Evolutionary conservation across 2,113 vertebrate genomes (phyloP).

Genomic region (Larimichthys crocea): DNA sequence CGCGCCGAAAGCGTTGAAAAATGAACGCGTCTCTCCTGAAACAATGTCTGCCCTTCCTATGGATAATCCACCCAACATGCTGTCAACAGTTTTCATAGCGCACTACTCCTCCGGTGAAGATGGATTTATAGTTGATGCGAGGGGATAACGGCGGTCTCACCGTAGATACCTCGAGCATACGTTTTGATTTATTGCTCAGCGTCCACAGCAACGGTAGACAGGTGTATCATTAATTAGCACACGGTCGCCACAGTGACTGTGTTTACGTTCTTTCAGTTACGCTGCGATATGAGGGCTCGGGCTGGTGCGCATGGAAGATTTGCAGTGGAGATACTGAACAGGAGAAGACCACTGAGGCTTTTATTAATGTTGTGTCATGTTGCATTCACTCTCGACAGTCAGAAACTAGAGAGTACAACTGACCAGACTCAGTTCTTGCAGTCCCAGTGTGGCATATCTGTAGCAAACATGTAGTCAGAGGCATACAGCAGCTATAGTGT

Average conservation of each 20-base stretch:
- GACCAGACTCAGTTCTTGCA: not conserved
- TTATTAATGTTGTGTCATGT: not conserved
- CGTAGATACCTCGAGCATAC: not conserved
- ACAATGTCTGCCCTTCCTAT: not conserved
- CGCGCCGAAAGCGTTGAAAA: not conserved
- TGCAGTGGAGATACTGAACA: not conserved
- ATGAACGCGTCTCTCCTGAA: not conserved
- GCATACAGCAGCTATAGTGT: not conserved
- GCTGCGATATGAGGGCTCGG: not conserved
- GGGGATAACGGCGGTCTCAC: not conserved
- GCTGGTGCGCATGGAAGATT: not conserved
- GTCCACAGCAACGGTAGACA: constrained; percentile 5
- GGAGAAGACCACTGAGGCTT: not conserved
- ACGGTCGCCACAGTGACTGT: not conserved
- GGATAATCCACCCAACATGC: not conserved
- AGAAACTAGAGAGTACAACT: not conserved
- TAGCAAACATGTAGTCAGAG: not conserved
- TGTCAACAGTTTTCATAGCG: constrained; percentile 2
- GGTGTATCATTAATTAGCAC: not conserved
- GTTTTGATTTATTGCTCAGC: constrained; percentile 10
- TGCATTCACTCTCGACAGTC: not conserved
- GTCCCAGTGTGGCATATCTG: not conserved
- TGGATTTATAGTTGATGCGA: constrained; percentile 12
- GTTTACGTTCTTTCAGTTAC: not conserved
- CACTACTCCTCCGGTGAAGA: not conserved